These are phyloP conservation scores for Nephrotoma guestfalica DNA, from an alignment of 2,888 invertebrate genomes.

Conservation along the genomic window DNA sequence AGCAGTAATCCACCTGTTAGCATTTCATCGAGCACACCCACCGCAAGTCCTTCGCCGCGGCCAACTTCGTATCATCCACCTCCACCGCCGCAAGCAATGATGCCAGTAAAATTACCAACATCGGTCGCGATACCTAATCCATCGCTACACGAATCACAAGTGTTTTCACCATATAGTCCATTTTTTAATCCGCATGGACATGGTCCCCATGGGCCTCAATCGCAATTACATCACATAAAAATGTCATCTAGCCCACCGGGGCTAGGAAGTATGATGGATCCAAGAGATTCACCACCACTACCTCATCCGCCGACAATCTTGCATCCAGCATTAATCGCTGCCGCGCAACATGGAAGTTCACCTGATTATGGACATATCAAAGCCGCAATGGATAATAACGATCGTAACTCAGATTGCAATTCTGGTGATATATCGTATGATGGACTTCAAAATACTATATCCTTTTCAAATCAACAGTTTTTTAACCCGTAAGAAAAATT, in stretches of 20 bases:
- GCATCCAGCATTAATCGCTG: slow-evolving; percentile 72
- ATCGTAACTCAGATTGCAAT: slow-evolving; percentile 81
- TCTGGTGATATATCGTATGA: slow-evolving; percentile 83
- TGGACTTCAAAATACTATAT: slow-evolving; percentile 90
- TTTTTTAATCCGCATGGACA: slow-evolving; percentile 53
- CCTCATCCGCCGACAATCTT: slow-evolving; percentile 73
- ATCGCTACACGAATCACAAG: slow-evolving; percentile 85
- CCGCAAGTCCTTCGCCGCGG: slow-evolving; percentile 52
- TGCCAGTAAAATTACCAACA: slow-evolving; percentile 80
- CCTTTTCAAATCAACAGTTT: slow-evolving; percentile 55
- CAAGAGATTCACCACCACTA: slow-evolving; percentile 71
- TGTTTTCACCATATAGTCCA: slow-evolving; percentile 82
- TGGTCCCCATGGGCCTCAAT: slow-evolving; percentile 36
- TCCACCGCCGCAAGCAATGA: slow-evolving; percentile 66
- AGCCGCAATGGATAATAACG: slow-evolving; percentile 60
- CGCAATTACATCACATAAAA: slow-evolving; percentile 30
- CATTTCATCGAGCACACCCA: slow-evolving; percentile 34
- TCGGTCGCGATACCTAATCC: slow-evolving; percentile 95
- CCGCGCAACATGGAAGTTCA: slow-evolving; percentile 66
- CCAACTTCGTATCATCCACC: slow-evolving; percentile 33
- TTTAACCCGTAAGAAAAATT: not conserved
- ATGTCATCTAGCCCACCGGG: slow-evolving; percentile 42
- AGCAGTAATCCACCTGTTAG: slow-evolving; percentile 11
- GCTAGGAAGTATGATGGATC: slow-evolving; percentile 44
- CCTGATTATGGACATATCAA: slow-evolving; percentile 65